Percentiles rank a stretch among this genome's conserved stretches.
phyloP scores from a whole-genome alignment of 2,113 vertebrate species.

The Passer montanus region DNA sequence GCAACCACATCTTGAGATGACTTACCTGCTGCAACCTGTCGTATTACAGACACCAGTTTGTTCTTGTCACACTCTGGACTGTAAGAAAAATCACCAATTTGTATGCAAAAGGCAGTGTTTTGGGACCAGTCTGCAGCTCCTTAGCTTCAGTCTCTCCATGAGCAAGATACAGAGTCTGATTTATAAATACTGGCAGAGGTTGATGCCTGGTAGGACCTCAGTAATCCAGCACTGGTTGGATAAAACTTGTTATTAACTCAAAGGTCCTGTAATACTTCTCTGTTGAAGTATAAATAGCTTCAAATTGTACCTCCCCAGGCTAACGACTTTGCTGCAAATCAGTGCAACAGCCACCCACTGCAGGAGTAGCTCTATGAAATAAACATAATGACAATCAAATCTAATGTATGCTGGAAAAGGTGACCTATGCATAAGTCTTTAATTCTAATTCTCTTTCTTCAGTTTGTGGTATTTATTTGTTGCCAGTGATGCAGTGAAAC shows the following conservation, averaged over 20 bases:
- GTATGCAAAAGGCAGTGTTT: neutral
- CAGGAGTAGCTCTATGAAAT: neutral
- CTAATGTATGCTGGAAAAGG: neutral
- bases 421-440: neutral
- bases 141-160: neutral
- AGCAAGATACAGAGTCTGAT: neutral
- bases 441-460: neutral
- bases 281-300: neutral
- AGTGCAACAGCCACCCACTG: neutral
- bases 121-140: neutral
- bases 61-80: neutral
- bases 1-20: neutral
- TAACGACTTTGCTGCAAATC: neutral
- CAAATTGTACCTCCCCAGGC: neutral
- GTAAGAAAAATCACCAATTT: neutral
- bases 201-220: neutral
- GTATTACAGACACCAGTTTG: neutral
- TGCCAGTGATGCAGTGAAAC: neutral
- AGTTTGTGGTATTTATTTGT: conserved; percentile 5
- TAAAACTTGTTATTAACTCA: neutral
- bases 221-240: neutral
- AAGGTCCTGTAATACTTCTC: neutral
- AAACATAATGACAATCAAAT: neutral
- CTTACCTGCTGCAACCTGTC: neutral
- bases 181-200: neutral